Evolutionary conservation across 2,797 vertebrate species (phyloP).

Genomic region (Rhinatrema bivittatum): DNA sequence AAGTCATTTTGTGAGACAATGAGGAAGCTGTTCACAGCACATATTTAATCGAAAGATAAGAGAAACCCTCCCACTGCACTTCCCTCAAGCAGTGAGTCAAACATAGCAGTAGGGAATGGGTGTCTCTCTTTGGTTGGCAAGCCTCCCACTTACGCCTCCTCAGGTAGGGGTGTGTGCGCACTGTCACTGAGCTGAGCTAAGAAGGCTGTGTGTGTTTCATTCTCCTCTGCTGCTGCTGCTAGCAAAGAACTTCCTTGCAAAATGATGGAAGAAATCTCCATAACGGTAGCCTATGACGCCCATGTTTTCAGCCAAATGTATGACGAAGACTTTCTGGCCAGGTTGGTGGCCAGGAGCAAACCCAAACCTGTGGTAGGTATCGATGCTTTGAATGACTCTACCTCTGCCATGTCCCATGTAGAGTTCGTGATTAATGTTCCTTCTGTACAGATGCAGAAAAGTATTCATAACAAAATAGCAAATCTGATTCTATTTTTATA

Average conservation of each 20-base stretch:
- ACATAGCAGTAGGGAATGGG: conserved; percentile 12
- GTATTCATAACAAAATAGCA: too few relatives aligned
- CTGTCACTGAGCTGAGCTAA: conserved; percentile 14
- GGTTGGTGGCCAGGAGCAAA: conserved; percentile 83
- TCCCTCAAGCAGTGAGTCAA: conserved; percentile 9
- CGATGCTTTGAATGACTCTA: neutral
- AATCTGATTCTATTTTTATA: too few relatives aligned
- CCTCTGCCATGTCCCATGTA: too few relatives aligned
- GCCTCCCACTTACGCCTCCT: conserved; percentile 24
- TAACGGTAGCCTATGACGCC: conserved; percentile 88
- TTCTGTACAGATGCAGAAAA: too few relatives aligned
- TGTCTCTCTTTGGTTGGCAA: conserved; percentile 2
- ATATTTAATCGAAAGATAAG: conserved; percentile 12
- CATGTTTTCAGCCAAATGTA: conserved; percentile 85
- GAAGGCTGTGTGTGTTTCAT: conserved; percentile 22
- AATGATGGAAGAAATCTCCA: conserved; percentile 98
- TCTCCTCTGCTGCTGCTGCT: conserved; percentile 10
- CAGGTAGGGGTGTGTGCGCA: conserved; percentile 41
- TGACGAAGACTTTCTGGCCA: conserved; percentile 82
- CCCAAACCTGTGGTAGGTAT: conserved; percentile 84
- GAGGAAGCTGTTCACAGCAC: conserved; percentile 24
- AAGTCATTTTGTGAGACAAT: neutral
- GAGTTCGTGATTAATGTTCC: too few relatives aligned
- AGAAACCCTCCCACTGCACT: conserved; percentile 4
- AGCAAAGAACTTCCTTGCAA: conserved; percentile 36